Conservation (phyloP, 2,888 invertebrate species). For the Pinctada fucata region DNA sequence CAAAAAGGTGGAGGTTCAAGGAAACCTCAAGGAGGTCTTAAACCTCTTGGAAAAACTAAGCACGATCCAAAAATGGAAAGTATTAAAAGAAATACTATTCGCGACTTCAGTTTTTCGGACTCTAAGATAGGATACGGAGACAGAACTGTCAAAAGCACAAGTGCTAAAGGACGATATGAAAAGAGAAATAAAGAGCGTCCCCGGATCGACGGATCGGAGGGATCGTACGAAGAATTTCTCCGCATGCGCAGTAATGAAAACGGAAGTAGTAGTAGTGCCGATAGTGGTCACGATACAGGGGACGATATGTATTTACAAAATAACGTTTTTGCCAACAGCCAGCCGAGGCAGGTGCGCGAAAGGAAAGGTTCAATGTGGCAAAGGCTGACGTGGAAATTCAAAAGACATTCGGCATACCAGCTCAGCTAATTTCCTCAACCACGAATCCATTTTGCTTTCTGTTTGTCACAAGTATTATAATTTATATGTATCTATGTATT, state of each 20-base stretch:
- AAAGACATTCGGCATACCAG: slow-evolving; percentile 31
- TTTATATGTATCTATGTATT: too few species aligned
- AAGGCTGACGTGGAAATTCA: slow-evolving; percentile 55
- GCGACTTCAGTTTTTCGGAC: slow-evolving; percentile 54
- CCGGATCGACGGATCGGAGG: slow-evolving; percentile 21
- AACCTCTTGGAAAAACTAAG: slow-evolving; percentile 25
- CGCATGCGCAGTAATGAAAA: slow-evolving; percentile 43
- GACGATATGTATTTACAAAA: slow-evolving; percentile 26
- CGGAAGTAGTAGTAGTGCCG: slow-evolving; percentile 31
- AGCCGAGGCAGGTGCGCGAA: slow-evolving; percentile 51
- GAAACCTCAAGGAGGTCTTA: slow-evolving; percentile 11
- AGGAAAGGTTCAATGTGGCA: slow-evolving; percentile 52
- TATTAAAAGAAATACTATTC: slow-evolving; percentile 50
- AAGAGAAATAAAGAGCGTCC: slow-evolving; percentile 53
- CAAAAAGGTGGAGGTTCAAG: neutral
- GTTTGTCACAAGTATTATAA: too few species aligned
- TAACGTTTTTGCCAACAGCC: slow-evolving; percentile 42
- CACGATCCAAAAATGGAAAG: slow-evolving; percentile 22
- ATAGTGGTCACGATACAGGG: slow-evolving; percentile 26
- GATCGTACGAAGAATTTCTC: slow-evolving; percentile 58
- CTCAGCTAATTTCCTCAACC: neutral
- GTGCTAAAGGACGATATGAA: slow-evolving; percentile 55
- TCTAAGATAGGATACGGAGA: slow-evolving; percentile 58
- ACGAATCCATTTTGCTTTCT: too few species aligned
- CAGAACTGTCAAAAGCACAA: slow-evolving; percentile 56